Conservation (phyloP, 2,113 vertebrate species). For the Tenebrosternarchus preto region DNA sequence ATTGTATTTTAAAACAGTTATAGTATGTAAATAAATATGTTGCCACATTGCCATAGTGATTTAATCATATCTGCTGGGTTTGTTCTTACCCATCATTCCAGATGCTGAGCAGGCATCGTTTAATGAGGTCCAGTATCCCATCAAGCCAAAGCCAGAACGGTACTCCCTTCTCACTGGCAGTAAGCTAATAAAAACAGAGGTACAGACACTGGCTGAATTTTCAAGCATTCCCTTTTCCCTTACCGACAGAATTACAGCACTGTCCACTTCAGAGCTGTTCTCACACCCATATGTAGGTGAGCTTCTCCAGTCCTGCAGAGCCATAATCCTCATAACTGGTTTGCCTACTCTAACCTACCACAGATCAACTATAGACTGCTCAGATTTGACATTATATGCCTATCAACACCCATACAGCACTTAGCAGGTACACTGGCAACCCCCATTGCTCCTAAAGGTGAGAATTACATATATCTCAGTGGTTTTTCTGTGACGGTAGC, state of each 20-base stretch:
- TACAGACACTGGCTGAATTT: not conserved
- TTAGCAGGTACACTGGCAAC: too few species aligned
- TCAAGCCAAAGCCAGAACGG: conserved; percentile 92
- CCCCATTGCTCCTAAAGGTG: not conserved
- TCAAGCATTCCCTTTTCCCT: not conserved
- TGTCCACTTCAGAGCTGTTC: too few species aligned
- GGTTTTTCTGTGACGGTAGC: too few species aligned
- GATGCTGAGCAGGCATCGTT: conserved; percentile 82
- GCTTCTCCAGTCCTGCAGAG: not conserved
- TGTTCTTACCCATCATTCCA: conserved; percentile 90
- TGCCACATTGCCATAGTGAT: too few species aligned
- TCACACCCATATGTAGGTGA: too few species aligned
- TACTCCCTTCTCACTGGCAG: conserved; percentile 79
- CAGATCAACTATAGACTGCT: not conserved
- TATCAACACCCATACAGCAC: not conserved
- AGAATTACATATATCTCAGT: not conserved
- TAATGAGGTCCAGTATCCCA: conserved; percentile 91
- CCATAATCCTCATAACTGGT: not conserved
- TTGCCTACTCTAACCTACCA: not conserved
- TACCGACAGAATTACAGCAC: too few species aligned
- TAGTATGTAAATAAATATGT: too few species aligned
- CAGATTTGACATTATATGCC: not conserved
- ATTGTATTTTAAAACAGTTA: too few species aligned
- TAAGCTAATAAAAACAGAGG: conserved; percentile 71
- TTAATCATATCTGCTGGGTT: too few species aligned